phyloP scores from a whole-genome alignment of 2,797 vertebrate species.

The Pempheris klunzingeri region DNA sequence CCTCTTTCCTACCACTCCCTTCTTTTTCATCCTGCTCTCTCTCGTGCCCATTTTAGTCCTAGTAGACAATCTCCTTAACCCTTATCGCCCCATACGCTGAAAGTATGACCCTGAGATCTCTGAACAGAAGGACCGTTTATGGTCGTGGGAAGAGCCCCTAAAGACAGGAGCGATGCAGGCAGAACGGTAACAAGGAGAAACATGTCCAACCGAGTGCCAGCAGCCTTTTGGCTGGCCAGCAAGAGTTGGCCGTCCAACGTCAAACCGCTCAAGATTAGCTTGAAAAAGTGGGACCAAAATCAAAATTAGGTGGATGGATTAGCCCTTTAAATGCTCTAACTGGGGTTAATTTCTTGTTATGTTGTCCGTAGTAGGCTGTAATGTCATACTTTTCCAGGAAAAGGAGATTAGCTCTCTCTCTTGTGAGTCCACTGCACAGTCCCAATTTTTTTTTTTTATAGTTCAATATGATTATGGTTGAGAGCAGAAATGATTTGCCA shows the following conservation, averaged over 20 bases:
- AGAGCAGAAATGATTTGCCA: background rate
- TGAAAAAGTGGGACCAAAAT: constrained; percentile 17
- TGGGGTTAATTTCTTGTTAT: background rate
- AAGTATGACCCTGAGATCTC: constrained; percentile 65
- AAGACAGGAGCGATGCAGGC: constrained; percentile 51
- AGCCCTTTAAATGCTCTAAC: background rate
- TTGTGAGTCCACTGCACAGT: background rate
- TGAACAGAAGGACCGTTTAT: constrained; percentile 65
- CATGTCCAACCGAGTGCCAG: constrained; percentile 39
- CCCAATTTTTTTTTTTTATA: background rate
- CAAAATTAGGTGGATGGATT: background rate
- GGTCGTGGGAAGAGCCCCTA: constrained; percentile 66
- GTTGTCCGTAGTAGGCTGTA: background rate
- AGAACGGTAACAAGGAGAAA: constrained; percentile 48
- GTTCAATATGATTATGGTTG: background rate
- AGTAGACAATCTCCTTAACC: constrained; percentile 45
- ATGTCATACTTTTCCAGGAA: background rate
- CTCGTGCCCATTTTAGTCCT: constrained; percentile 49
- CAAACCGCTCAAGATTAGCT: constrained; percentile 39
- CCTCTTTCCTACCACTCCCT: constrained; percentile 46
- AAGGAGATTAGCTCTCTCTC: background rate
- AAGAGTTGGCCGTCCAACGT: constrained; percentile 30
- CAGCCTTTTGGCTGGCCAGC: constrained; percentile 12
- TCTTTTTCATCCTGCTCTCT: constrained; percentile 38
- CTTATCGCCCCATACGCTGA: constrained; percentile 65